Conservation (phyloP, 64 coral and sea anemone species). For the Dendrophyllia cribrosa region DNA sequence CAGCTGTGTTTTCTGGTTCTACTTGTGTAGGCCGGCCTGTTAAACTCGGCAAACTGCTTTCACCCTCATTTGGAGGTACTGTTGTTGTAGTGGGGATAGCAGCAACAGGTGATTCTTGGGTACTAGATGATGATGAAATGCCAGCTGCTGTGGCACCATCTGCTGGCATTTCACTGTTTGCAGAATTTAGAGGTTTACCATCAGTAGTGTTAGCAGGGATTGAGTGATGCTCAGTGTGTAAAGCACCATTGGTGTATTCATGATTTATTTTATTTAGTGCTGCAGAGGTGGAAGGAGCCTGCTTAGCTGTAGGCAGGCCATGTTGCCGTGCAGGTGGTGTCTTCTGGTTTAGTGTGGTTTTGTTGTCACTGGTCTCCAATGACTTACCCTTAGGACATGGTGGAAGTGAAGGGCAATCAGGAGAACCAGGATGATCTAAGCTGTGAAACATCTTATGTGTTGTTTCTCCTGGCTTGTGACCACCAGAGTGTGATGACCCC, state of each 20-base stretch:
- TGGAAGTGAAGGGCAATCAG: neutral
- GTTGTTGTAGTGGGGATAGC: neutral
- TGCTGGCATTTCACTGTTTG: neutral
- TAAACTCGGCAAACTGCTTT: neutral
- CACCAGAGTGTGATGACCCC: too few species aligned
- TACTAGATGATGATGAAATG: neutral
- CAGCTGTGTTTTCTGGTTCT: neutral
- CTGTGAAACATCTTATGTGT: neutral
- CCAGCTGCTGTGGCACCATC: too few species aligned
- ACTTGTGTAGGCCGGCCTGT: neutral
- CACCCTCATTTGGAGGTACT: neutral
- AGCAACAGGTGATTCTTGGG: neutral
- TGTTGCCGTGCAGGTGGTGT: too few species aligned
- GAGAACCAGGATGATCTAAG: conserved; percentile 1
- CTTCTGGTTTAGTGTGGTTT: too few species aligned
- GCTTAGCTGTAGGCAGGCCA: too few species aligned
- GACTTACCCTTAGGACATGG: neutral
- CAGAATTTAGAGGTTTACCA: neutral
- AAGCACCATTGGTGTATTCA: too few species aligned
- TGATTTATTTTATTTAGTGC: too few species aligned
- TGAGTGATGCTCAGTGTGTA: too few species aligned
- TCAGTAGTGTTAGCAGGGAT: too few species aligned
- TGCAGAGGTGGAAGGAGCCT: too few species aligned
- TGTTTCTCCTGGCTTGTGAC: neutral
- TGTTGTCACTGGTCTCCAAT: neutral